Evolutionary conservation across 2,888 invertebrate species (phyloP).

Genomic region (Acleris laterana): DNA sequence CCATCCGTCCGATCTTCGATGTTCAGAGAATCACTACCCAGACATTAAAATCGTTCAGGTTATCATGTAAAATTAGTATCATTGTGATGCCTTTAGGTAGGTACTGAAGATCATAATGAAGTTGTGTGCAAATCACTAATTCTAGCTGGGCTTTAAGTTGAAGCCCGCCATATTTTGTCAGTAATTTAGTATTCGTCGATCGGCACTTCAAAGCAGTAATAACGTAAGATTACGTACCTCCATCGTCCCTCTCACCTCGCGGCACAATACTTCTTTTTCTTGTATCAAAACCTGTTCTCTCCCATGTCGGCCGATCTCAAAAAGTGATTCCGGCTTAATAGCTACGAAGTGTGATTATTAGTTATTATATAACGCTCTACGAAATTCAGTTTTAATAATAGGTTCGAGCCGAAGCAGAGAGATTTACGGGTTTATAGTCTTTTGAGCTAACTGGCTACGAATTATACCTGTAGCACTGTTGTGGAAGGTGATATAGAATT

Average conservation of each 20-base stretch:
- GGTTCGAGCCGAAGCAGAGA: conserved; percentile 41
- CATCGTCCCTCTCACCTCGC: conserved; percentile 63
- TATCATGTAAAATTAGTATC: too few relatives aligned
- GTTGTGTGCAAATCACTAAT: conserved; percentile 25
- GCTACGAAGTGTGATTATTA: conserved; percentile 76
- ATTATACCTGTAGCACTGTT: background rate
- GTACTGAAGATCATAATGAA: conserved; percentile 1
- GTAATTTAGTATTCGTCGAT: conserved; percentile 46
- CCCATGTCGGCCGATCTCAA: conserved; percentile 67
- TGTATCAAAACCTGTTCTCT: conserved; percentile 73
- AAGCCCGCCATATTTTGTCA: conserved; percentile 8
- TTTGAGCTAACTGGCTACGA: conserved; percentile 28
- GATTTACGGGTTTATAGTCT: conserved; percentile 48
- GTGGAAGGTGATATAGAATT: conserved; percentile 23
- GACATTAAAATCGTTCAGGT: too few relatives aligned
- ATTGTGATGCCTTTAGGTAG: background rate
- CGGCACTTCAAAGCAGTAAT: conserved; percentile 77
- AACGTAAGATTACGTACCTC: conserved; percentile 71
- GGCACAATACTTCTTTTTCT: conserved; percentile 68
- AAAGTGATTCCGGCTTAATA: conserved; percentile 75
- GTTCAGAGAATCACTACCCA: too few relatives aligned
- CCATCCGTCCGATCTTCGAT: too few relatives aligned
- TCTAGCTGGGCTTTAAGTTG: conserved; percentile 7
- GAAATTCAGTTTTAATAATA: conserved; percentile 61
- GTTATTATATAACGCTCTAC: conserved; percentile 62